Evolutionary conservation across 2,797 vertebrate species (phyloP).

Genomic region (Oceanodroma leucorhoa): DNA sequence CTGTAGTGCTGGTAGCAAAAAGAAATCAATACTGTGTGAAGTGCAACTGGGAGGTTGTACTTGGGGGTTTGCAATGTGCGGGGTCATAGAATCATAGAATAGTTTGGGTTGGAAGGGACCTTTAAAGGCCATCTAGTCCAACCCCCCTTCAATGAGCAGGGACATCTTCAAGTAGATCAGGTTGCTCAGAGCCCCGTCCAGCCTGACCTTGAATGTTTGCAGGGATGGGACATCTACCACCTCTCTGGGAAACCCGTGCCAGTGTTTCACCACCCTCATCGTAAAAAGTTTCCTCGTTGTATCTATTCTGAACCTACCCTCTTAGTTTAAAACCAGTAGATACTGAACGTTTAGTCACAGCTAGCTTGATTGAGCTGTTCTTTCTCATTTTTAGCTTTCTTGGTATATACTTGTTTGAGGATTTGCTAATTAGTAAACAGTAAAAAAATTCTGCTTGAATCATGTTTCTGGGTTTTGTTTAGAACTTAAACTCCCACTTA

Average conservation of each 20-base stretch:
- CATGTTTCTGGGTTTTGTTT: neutral
- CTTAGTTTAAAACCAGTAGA: no score
- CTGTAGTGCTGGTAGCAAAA: neutral
- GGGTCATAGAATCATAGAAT: rapidly evolving
- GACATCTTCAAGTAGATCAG: rapidly evolving
- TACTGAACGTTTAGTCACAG: rapidly evolving
- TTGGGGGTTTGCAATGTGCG: neutral
- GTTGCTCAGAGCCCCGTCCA: neutral
- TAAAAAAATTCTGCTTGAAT: neutral
- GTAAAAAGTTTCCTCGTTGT: rapidly evolving
- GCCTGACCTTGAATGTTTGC: rapidly evolving
- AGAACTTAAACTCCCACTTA: neutral
- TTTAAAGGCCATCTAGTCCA: rapidly evolving
- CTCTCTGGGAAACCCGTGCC: neutral
- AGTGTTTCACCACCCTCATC: rapidly evolving
- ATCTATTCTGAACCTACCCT: neutral
- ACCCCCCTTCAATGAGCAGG: neutral
- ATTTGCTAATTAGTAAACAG: neutral
- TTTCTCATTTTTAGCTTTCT: neutral
- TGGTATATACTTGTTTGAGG: neutral
- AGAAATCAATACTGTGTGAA: neutral
- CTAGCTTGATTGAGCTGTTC: neutral
- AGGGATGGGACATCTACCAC: neutral
- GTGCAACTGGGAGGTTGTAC: neutral
- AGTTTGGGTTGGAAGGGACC: neutral